A percentile compares a stretch with the other conserved stretches of the same genome.
These are phyloP conservation scores for Pocillopora verrucosa DNA, from an alignment of 64 coral and sea anemone species.

Conservation along the genomic window DNA sequence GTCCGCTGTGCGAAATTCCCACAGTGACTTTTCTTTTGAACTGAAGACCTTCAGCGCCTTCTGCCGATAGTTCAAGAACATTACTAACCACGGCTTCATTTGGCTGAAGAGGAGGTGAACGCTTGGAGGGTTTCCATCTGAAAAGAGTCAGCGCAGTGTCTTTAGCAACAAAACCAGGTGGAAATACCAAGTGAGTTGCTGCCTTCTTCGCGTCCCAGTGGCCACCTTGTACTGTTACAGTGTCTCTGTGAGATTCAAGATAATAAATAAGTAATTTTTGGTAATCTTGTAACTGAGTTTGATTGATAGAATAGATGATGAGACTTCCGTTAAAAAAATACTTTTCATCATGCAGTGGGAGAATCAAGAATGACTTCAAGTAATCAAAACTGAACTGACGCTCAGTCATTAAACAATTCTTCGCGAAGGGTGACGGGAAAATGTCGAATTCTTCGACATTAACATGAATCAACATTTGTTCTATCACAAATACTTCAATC, in stretches of 20 bases:
- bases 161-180: neutral
- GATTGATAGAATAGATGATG: no score
- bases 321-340: no score
- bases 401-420: no score
- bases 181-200: neutral
- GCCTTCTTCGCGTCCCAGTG: slow-evolving; percentile 3
- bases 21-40: slow-evolving; percentile 7
- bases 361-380: no score
- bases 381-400: no score
- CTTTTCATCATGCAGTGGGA: no score
- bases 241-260: neutral
- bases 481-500: no score
- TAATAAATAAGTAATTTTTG: neutral
- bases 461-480: no score
- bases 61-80: neutral
- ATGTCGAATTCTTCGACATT: no score
- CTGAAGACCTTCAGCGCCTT: neutral
- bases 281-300: no score
- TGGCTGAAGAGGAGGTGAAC: neutral
- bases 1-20: neutral
- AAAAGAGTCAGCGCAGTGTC: neutral
- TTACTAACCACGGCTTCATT: slow-evolving; percentile 12
- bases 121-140: neutral
- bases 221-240: neutral
- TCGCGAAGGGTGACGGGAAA: no score